Evolutionary conservation across 1,140 invertebrate genomes (phyloP).

Genomic region (Penaeus japonicus): DNA sequence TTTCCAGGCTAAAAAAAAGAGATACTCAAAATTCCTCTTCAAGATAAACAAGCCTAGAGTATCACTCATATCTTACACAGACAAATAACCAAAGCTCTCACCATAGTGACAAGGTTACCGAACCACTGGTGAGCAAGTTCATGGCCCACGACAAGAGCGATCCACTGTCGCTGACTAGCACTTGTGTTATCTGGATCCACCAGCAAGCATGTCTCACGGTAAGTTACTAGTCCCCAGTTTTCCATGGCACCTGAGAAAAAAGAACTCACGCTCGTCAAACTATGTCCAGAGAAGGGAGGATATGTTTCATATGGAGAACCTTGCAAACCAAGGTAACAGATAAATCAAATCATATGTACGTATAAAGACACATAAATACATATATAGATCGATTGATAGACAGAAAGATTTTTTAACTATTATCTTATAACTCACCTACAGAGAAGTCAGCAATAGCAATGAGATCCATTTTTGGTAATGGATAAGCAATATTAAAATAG

Average conservation of each 20-base stretch:
- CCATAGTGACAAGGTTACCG: conserved; percentile 71
- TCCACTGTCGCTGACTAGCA: conserved; percentile 82
- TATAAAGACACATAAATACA: too few species aligned
- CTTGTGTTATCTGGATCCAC: conserved; percentile 87
- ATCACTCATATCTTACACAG: not conserved
- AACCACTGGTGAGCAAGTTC: conserved; percentile 79
- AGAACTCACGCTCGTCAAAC: not conserved
- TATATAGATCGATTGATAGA: too few species aligned
- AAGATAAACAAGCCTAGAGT: too few species aligned
- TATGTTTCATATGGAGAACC: too few species aligned
- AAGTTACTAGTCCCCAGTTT: conserved; percentile 91
- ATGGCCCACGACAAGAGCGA: conserved; percentile 86
- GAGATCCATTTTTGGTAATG: conserved; percentile 93
- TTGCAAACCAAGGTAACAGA: not conserved
- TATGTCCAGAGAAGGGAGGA: not conserved
- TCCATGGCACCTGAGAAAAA: conserved; percentile 83
- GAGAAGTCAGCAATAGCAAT: conserved; percentile 94
- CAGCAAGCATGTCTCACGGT: conserved; percentile 82
- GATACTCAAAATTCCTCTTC: too few species aligned
- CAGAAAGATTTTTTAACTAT: not conserved
- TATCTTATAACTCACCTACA: conserved; percentile 69
- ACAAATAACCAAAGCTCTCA: not conserved
- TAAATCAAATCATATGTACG: not conserved
- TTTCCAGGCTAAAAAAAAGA: too few species aligned
- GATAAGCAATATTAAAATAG: conserved; percentile 95